phyloP scores from a whole-genome alignment of 2,797 vertebrate genomes.

The Etheostoma nigrum region DNA sequence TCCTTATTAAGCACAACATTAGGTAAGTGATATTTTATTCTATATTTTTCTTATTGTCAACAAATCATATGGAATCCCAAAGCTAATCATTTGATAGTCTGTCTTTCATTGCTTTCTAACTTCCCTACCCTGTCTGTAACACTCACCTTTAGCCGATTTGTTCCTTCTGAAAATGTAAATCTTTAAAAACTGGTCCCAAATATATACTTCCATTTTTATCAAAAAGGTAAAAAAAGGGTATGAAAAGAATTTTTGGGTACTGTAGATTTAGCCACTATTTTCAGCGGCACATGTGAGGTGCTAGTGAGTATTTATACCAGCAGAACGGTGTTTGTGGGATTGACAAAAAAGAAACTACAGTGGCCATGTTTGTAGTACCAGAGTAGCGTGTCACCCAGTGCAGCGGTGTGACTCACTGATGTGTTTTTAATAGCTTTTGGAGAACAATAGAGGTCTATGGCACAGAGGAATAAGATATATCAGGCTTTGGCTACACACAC shows the following conservation, averaged over 20 bases:
- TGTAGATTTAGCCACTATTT: not conserved
- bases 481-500: not conserved
- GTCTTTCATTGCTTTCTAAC: no score
- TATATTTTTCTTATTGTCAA: not conserved
- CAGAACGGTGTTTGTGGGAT: not conserved
- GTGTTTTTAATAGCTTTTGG: not conserved
- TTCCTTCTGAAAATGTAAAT: no score
- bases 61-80: no score
- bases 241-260: not conserved
- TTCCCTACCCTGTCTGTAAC: no score
- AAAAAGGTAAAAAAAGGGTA: no score
- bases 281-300: not conserved
- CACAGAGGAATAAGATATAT: not conserved
- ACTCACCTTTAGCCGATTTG: no score
- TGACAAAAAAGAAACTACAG: not conserved
- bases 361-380: not conserved
- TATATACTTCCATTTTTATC: no score
- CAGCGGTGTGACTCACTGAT: not conserved
- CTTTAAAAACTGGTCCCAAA: no score
- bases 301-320: not conserved
- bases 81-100: no score
- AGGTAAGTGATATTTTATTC: not conserved
- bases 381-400: not conserved
- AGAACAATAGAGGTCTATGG: not conserved
- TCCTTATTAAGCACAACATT: not conserved